Percentiles rank a stretch among this genome's conserved stretches.
Conservation (phyloP, 1,140 invertebrate species). For the Doryteuthis pealeii region DNA sequence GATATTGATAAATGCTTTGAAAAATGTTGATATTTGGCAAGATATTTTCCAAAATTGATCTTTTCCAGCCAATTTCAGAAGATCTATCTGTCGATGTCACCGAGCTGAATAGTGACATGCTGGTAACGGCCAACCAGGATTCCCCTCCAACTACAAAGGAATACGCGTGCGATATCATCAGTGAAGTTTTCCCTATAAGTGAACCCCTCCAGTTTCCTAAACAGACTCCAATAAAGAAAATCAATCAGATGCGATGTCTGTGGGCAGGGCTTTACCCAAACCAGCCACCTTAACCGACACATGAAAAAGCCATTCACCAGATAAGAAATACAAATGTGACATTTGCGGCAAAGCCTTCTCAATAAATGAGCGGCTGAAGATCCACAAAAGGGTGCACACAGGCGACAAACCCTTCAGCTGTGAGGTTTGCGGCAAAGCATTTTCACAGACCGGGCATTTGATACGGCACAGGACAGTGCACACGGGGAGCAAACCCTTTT, state of each 20-base stretch:
- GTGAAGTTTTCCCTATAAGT: not conserved
- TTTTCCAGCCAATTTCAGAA: too few species aligned
- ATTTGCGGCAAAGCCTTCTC: conserved; percentile 83
- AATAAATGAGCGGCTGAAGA: conserved; percentile 77
- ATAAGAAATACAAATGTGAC: conserved; percentile 26
- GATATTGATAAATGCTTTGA: too few species aligned
- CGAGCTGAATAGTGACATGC: too few species aligned
- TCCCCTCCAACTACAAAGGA: too few species aligned
- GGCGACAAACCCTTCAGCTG: conserved; percentile 60
- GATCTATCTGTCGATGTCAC: too few species aligned
- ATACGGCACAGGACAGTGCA: not conserved
- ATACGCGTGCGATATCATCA: not conserved
- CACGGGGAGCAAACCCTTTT: not conserved
- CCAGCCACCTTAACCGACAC: conserved; percentile 23
- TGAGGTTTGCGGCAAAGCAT: conserved; percentile 69
- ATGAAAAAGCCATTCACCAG: conserved; percentile 23
- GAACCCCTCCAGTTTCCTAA: not conserved
- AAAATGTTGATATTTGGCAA: too few species aligned
- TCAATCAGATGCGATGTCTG: conserved; percentile 68
- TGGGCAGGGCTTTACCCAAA: conserved; percentile 47
- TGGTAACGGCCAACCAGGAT: too few species aligned
- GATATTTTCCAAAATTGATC: too few species aligned
- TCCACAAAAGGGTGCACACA: conserved; percentile 74
- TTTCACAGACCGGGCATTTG: conserved; percentile 48
- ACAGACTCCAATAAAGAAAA: conserved; percentile 60